Base-by-base conservation (phyloP, 2,888 invertebrate species). In the Mesochorus sp. region DNA sequence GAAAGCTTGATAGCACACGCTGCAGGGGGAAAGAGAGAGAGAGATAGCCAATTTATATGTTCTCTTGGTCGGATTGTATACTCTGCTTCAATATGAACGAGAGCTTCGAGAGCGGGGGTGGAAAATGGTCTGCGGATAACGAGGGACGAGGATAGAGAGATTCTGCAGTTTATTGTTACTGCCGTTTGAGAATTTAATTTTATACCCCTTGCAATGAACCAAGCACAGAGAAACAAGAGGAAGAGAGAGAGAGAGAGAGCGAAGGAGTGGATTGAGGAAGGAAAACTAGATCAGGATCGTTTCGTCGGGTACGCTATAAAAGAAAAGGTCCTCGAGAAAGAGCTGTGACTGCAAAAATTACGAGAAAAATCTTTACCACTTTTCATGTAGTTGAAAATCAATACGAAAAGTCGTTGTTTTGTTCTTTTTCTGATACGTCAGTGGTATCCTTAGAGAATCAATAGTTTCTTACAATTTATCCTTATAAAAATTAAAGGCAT, bases 151-250 rank as follows among this genome's bases (percentile, higher is more conserved):
- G 28, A 78, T 49, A 42, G 64, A 79, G 72, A 49, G 77, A 51
- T 80, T 70, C 88, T 87, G 88, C 81, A 85, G 84, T 86, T 88
- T 86, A 88, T 88, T 85, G 88, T 86, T 88, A 87, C 85, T 84
- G 86, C 86, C 79, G 68, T 74, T 76, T 47, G 57, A 76, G 83
- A 82, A 85, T 86, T 88, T 86, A 86, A 84, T 82, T 86, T 84
- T 77, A 51, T 76, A 19, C 64, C 53, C 17, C 59, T 6, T 34
- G 44, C 55, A 39, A 75, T 79, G 67, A 71, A 79, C 37, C 42
- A 21, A 49, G n/a, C n/a, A 12, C n/a, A 28, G 49, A 66, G 24
- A n/a, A 24, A 26, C 2, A 49, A 24, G 19, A 44, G 34, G 49
- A 4, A 49, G 8, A n/a, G 8, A 51, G 39, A 51, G 34, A 31